Conservation (phyloP, 2,113 vertebrate species). For the Indicator maculatus region DNA sequence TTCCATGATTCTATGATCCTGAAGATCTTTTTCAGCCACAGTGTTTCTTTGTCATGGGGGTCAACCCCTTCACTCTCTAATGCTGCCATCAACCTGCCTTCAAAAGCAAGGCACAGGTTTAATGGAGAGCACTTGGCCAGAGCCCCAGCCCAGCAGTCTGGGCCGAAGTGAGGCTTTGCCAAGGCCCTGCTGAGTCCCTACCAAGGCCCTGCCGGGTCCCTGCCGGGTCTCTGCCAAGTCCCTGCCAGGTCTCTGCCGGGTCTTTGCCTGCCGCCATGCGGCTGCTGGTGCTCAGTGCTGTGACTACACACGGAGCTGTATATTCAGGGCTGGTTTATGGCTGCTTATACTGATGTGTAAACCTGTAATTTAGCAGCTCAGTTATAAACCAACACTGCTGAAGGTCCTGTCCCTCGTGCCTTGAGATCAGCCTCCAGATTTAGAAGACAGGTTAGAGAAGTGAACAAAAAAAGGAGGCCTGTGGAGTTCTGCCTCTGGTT, state of each 20-base stretch:
- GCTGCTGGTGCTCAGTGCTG: conserved; percentile 21
- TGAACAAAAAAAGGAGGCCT: neutral
- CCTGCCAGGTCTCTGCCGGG: neutral
- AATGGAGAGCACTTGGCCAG: neutral
- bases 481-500: conserved; percentile 26
- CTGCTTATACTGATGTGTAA: conserved; percentile 64
- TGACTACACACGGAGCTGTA: conserved; percentile 9
- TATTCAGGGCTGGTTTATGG: conserved; percentile 59
- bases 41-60: neutral
- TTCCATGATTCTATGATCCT: too few relatives aligned
- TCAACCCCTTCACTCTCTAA: neutral
- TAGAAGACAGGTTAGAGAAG: conserved; percentile 18
- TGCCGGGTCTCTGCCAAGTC: neutral
- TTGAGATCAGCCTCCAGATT: conserved; percentile 57
- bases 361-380: conserved; percentile 64
- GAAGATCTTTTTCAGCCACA: too few relatives aligned
- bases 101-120: neutral
- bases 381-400: conserved; percentile 56
- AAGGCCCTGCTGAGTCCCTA: neutral
- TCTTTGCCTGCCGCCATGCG: neutral
- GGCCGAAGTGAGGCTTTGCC: accelerated
- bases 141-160: neutral
- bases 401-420: conserved; percentile 53
- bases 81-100: neutral
- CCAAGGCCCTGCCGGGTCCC: neutral